A percentile compares a stretch with the other conserved stretches of the same genome.
These are phyloP conservation scores for Mobula hypostoma DNA, from an alignment of 2,113 vertebrate genomes.

Conservation along the genomic window DNA sequence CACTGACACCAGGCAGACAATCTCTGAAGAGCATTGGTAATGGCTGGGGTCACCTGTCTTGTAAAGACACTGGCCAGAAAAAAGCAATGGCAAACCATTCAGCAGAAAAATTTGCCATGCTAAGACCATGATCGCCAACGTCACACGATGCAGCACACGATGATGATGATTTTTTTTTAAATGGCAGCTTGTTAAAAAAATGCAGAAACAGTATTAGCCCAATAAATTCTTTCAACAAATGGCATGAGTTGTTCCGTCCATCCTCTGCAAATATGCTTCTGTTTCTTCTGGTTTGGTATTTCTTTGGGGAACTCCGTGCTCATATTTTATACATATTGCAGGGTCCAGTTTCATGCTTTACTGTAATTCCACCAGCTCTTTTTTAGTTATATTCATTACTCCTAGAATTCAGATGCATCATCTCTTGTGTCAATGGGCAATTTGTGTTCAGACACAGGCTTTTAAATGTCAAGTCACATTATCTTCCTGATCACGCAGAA, in stretches of 20 bases:
- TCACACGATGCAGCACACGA: no score
- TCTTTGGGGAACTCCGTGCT: not conserved
- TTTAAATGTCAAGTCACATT: constrained; percentile 26
- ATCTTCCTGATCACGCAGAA: not conserved
- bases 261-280: not conserved
- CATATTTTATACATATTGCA: not conserved
- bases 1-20: no score
- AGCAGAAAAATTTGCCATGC: no score
- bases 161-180: no score
- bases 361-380: not conserved
- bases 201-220: not conserved
- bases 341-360: not conserved
- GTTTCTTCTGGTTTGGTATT: not conserved
- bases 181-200: not conserved
- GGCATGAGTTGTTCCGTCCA: not conserved
- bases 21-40: no score
- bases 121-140: no score
- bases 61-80: no score
- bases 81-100: no score
- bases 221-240: not conserved
- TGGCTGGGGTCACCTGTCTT: no score
- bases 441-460: not conserved
- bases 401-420: not conserved
- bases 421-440: not conserved
- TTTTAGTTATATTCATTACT: not conserved